Evolutionary conservation across 2,888 invertebrate species (phyloP).

Genomic region (Caenorhabditis imperialis): DNA sequence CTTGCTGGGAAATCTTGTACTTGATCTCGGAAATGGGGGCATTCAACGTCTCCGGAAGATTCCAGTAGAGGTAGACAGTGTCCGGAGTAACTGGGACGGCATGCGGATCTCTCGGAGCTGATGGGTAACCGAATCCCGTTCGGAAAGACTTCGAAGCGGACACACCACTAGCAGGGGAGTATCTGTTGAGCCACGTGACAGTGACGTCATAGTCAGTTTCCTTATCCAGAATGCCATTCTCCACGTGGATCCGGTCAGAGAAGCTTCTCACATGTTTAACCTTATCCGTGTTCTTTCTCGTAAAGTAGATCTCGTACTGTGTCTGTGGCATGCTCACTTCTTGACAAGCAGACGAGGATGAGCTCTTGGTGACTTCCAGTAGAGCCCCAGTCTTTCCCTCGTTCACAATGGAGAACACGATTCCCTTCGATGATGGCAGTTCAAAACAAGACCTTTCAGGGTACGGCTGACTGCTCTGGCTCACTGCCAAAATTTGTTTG

Average conservation of each 20-base stretch:
- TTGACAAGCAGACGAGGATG: conserved; percentile 60
- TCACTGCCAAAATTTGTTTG: conserved; percentile 75
- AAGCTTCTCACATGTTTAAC: conserved; percentile 71
- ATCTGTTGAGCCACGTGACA: conserved; percentile 75
- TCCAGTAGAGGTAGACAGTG: conserved; percentile 75
- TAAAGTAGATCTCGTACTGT: conserved; percentile 75
- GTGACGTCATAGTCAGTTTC: conserved; percentile 77
- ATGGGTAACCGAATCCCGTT: conserved; percentile 71
- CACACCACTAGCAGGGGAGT: conserved; percentile 68
- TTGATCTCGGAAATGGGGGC: conserved; percentile 75
- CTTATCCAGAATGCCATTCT: conserved; percentile 77
- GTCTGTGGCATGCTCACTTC: conserved; percentile 74
- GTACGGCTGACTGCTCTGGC: conserved; percentile 77
- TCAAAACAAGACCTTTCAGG: conserved; percentile 75
- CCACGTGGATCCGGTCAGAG: conserved; percentile 69
- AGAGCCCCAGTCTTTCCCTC: conserved; percentile 75
- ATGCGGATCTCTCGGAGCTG: conserved; percentile 61
- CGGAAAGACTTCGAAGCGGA: conserved; percentile 66
- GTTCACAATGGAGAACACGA: conserved; percentile 74
- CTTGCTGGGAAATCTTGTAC: conserved; percentile 69
- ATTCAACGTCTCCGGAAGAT: conserved; percentile 72
- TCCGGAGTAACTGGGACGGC: conserved; percentile 75
- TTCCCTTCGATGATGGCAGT: conserved; percentile 70
- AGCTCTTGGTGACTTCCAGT: conserved; percentile 64
- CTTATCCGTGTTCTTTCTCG: conserved; percentile 72